These are phyloP conservation scores for Drosophila colorata DNA, from an alignment of 2,888 invertebrate species.

Conservation along the genomic window DNA sequence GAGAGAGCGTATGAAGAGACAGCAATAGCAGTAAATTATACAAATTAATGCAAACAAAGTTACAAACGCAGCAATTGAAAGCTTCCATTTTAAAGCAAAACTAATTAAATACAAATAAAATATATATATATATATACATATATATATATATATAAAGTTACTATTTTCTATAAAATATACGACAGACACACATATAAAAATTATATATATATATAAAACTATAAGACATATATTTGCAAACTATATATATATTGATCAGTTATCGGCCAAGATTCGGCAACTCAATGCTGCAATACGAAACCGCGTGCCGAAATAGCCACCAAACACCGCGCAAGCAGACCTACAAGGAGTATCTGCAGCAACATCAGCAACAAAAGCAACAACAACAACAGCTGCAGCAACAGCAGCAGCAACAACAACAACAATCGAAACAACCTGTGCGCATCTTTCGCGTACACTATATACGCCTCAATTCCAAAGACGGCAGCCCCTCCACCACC, in stretches of 20 bases:
- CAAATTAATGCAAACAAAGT: conserved; percentile 67
- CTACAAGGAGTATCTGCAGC: conserved; percentile 49
- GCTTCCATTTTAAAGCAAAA: conserved; percentile 75
- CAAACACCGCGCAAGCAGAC: conserved; percentile 43
- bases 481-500: conserved; percentile 58
- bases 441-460: conserved; percentile 81
- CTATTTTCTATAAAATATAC: conserved; percentile 68
- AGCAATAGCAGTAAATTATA: conserved; percentile 25
- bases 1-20: conserved; percentile 25
- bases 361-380: conserved; percentile 50
- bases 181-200: conserved; percentile 26
- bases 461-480: conserved; percentile 79
- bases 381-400: conserved; percentile 46
- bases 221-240: conserved; percentile 14
- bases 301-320: conserved; percentile 59
- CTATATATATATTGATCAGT: conserved; percentile 11
- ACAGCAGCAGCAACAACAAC: conserved; percentile 26
- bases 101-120: conserved; percentile 46
- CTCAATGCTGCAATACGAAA: conserved; percentile 77
- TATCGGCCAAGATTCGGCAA: conserved; percentile 35
- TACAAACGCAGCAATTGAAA: conserved; percentile 80
- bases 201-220: conserved; percentile 20
- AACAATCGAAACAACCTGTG: conserved; percentile 61
- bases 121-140: conserved; percentile 57
- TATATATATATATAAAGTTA: conserved; percentile 58